These are phyloP conservation scores for Takifugu bimaculatus DNA, from an alignment of 2,113 vertebrate species.

Conservation along the genomic window DNA sequence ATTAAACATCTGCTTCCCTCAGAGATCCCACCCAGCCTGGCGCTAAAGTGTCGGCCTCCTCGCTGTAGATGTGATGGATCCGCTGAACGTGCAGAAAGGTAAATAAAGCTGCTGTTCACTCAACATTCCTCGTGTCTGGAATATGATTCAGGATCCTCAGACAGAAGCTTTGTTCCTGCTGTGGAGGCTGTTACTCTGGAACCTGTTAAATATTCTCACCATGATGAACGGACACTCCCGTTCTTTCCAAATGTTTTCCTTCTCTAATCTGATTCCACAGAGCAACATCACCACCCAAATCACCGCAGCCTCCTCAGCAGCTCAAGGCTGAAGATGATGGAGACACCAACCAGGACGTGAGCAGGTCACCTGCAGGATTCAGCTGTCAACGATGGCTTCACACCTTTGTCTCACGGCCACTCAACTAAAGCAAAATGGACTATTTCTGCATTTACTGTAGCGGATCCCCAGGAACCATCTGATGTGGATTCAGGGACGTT, in stretches of 20 bases:
- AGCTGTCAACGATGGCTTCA: too few relatives aligned
- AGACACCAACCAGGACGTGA: background rate
- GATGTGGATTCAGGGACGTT: too few relatives aligned
- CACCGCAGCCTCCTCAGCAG: background rate
- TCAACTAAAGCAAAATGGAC: too few relatives aligned
- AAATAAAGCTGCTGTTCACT: conserved; percentile 10
- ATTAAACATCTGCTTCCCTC: too few relatives aligned
- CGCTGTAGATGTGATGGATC: background rate
- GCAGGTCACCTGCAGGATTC: too few relatives aligned
- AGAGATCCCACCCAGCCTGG: too few relatives aligned
- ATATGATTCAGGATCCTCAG: conserved; percentile 10
- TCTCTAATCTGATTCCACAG: conserved; percentile 36
- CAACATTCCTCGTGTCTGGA: conserved; percentile 7
- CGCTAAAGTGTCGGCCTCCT: too few relatives aligned
- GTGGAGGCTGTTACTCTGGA: conserved; percentile 8
- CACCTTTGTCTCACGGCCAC: too few relatives aligned
- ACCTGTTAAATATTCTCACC: conserved; percentile 38
- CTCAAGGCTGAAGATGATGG: background rate
- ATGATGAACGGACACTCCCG: conserved; percentile 24
- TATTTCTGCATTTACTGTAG: too few relatives aligned
- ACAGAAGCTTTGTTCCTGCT: conserved; percentile 26
- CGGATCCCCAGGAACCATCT: too few relatives aligned
- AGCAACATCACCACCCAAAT: conserved; percentile 37
- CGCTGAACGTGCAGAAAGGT: conserved; percentile 2
- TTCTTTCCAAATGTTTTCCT: conserved; percentile 34